Evolutionary conservation across 1,140 invertebrate genomes (phyloP), one percentile per base, ranked within the genome.

Genomic region (Orchestia grillus): DNA sequence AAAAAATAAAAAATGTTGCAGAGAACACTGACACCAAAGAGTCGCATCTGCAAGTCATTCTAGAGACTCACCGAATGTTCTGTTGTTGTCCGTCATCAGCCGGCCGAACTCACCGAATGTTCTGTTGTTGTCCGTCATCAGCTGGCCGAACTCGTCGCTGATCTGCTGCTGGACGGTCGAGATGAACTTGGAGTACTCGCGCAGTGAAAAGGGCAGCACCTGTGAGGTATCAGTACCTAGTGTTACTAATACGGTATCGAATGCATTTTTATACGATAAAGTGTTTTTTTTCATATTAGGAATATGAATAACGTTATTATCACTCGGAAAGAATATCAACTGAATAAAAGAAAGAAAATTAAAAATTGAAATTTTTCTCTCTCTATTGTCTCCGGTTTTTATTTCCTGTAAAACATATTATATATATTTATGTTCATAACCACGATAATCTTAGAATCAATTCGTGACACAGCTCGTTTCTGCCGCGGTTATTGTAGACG

Each of bases 151-250:
- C 15, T 40, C 90, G 15, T 96, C 41, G 41, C 28, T 6, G 42
- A 96, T 95, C 44, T 87, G 57, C 42, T 96, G 44, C 88, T 96
- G 96, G 44, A 95, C 90, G 47, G 28, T 95, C 8, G 36, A 53
- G 44, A 96, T 96, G 90, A 96, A 96, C 40, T 53, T n/a, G 0
- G 96, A 53, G 92, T 96, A 96, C 23, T 53, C 53, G 6, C 41
- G 43, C 95, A 96, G 43, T 16, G 95, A 96, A 95, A 96, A 96
- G 1, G 96, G 96, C 88, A 96, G 95, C 11, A 96, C 42, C 96
- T 96, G 96, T 4, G 44, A 19, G 19, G 19, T n/a, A n/a, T n/a
- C n/a, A 53, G 47, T 8, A 53, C 6, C 47, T 53, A 6, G 47
- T 53, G 6, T 53, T n/a, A n/a, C n/a, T n/a, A n/a, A n/a, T n/a